phyloP scores from a whole-genome alignment of 2,113 vertebrate genomes.

The Phasianus colchicus region DNA sequence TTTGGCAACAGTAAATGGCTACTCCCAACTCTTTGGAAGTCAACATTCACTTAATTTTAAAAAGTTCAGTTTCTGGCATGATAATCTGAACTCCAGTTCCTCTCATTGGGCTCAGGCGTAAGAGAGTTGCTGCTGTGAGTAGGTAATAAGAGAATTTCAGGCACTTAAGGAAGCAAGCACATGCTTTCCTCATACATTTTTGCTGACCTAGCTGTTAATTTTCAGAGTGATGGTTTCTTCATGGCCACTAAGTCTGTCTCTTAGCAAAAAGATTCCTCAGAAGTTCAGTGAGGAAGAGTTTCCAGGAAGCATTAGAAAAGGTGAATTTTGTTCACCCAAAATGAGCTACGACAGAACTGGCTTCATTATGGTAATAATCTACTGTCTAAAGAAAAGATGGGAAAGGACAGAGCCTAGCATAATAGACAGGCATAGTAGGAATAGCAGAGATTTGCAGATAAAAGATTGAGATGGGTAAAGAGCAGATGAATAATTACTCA shows the following conservation, averaged over 20 bases:
- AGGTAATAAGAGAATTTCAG: neutral
- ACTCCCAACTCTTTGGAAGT: neutral
- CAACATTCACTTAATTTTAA: neutral
- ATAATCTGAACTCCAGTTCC: neutral
- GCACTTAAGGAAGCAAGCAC: neutral
- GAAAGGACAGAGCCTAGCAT: neutral
- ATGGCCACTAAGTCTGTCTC: slow-evolving; percentile 1
- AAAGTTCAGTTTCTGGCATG: neutral
- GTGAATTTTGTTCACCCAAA: neutral
- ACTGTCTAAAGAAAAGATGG: neutral
- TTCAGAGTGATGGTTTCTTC: slow-evolving; percentile 13
- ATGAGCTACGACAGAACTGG: neutral
- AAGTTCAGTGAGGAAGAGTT: neutral
- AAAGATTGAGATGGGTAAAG: neutral
- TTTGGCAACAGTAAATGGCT: neutral
- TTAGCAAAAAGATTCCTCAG: slow-evolving; percentile 27
- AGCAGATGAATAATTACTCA: neutral
- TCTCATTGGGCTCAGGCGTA: neutral
- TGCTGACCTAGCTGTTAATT: neutral
- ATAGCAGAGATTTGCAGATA: too few relatives aligned
- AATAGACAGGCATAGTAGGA: neutral
- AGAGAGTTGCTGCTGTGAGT: neutral
- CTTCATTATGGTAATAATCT: neutral
- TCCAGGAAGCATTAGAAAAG: neutral
- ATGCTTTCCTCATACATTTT: neutral